Conservation (phyloP, 2,888 invertebrate genomes). For the Agrotis segetum region DNA sequence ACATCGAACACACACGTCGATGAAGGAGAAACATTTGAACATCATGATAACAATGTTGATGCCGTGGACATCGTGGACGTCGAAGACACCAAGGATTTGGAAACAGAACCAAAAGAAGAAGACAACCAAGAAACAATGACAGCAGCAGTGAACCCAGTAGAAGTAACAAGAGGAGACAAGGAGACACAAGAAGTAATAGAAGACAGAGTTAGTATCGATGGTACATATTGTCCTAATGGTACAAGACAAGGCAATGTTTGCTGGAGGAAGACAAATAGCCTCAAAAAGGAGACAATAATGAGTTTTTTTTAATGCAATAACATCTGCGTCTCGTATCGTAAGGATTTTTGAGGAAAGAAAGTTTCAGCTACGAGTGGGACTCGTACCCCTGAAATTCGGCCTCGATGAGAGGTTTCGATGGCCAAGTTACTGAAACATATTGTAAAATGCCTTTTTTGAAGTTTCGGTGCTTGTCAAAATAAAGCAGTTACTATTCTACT, state of each 20-base stretch:
- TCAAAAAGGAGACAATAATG: too few relatives aligned
- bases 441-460: too few relatives aligned
- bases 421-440: too few relatives aligned
- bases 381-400: too few relatives aligned
- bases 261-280: background rate
- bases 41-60: background rate
- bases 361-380: too few relatives aligned
- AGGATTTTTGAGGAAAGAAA: too few relatives aligned
- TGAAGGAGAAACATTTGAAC: background rate
- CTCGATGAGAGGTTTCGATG: too few relatives aligned
- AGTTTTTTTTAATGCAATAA: too few relatives aligned
- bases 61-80: background rate
- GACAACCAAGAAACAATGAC: background rate
- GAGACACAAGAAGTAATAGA: background rate
- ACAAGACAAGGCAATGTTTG: accelerated
- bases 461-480: too few relatives aligned
- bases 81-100: background rate
- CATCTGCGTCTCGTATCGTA: too few relatives aligned
- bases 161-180: background rate
- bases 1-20: background rate
- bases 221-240: accelerated
- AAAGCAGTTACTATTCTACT: too few relatives aligned
- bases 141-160: background rate
- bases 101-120: background rate
- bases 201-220: background rate